Evolutionary conservation across 2,888 invertebrate genomes (phyloP).

Genomic region (Mamestra brassicae): DNA sequence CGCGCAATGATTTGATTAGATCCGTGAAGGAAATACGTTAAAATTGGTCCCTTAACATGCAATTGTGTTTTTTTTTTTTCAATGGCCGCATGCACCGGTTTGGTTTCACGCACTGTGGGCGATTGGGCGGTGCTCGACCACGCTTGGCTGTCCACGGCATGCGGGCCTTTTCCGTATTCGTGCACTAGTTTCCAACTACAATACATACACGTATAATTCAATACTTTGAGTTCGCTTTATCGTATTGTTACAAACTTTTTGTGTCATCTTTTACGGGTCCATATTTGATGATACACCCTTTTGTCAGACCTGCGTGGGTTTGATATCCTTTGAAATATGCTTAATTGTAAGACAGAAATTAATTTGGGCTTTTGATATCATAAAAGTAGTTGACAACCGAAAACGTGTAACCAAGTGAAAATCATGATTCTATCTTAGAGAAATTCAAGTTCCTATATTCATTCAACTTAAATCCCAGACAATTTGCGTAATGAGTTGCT

Average conservation of each 20-base stretch:
- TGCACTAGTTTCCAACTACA: slow-evolving; percentile 74
- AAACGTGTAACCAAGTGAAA: slow-evolving; percentile 20
- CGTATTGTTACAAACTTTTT: slow-evolving; percentile 31
- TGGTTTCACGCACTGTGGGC: slow-evolving; percentile 72
- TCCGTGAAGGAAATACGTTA: slow-evolving; percentile 68
- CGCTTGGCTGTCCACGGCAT: slow-evolving; percentile 75
- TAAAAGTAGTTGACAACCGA: not conserved
- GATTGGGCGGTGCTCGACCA: slow-evolving; percentile 73
- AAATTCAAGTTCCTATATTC: slow-evolving; percentile 9
- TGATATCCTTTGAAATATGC: slow-evolving; percentile 16
- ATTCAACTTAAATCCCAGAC: slow-evolving; percentile 28
- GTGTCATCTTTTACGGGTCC: slow-evolving; percentile 15
- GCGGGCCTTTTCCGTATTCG: slow-evolving; percentile 80
- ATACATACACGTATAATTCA: slow-evolving; percentile 69
- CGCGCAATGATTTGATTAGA: slow-evolving; percentile 58
- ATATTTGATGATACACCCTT: slow-evolving; percentile 12
- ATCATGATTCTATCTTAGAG: slow-evolving; percentile 21
- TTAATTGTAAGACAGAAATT: not conserved
- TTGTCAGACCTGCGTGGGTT: not conserved
- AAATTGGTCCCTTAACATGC: slow-evolving; percentile 72
- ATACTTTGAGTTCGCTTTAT: slow-evolving; percentile 59
- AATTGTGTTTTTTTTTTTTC: slow-evolving; percentile 63
- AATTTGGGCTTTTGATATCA: not conserved
- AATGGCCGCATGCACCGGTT: slow-evolving; percentile 70
- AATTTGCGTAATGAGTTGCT: slow-evolving; percentile 26